phyloP scores from a whole-genome alignment of 2,113 vertebrate genomes.

The Istiophorus platypterus region DNA sequence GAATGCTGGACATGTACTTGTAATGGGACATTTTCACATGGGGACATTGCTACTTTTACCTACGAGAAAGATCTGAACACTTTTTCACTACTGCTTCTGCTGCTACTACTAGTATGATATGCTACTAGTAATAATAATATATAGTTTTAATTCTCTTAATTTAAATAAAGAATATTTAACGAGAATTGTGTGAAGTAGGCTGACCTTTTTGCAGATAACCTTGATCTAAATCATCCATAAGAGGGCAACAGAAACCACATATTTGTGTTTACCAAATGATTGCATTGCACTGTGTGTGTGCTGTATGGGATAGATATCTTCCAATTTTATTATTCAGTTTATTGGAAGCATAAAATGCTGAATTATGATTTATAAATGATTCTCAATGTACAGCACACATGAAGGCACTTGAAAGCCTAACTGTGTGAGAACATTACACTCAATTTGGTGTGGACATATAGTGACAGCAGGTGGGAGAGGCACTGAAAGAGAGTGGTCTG shows the following conservation, averaged over 20 bases:
- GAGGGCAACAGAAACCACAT: constrained; percentile 65
- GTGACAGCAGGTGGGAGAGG: not conserved
- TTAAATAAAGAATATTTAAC: not conserved
- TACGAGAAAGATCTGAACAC: not conserved
- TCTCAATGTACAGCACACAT: not conserved
- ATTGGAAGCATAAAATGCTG: not conserved
- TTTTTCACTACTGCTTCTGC: not conserved
- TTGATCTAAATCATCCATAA: constrained; percentile 45
- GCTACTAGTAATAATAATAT: not conserved
- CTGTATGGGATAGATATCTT: not conserved
- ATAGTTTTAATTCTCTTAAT: not conserved
- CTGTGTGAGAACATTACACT: not conserved
- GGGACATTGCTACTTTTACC: not conserved
- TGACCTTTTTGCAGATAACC: not conserved
- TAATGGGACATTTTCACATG: not conserved
- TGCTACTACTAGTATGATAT: not conserved
- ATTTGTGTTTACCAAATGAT: constrained; percentile 10
- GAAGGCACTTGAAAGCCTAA: not conserved
- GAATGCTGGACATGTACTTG: not conserved
- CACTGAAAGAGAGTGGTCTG: not conserved
- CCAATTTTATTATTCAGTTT: not conserved
- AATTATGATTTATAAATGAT: not conserved
- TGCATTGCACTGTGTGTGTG: not conserved
- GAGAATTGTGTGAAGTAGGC: not conserved
- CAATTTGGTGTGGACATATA: not conserved